Evolutionary conservation across 37 sponge, comb jelly and placozoan genomes (phyloP).

Genomic region (Theonella swinhoei): DNA sequence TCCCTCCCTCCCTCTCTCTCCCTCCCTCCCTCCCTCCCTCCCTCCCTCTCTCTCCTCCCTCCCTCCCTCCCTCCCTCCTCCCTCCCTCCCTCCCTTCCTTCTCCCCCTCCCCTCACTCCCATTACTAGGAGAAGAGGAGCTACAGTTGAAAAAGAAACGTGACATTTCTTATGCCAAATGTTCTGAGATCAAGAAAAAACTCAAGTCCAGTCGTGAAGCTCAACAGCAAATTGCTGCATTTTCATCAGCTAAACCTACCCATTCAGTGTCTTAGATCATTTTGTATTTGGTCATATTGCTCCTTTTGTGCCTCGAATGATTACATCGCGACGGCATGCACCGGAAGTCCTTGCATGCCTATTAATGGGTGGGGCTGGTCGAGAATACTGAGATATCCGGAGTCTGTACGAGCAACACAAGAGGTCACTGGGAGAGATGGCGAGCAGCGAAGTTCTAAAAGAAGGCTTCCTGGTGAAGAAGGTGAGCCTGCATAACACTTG

Average conservation of each 20-base stretch:
- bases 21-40: background rate
- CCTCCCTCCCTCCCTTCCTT: too few relatives aligned
- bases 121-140: slow-evolving; percentile 40
- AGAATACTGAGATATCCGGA: background rate
- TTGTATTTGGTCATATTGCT: background rate
- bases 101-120: too few relatives aligned
- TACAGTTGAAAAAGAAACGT: slow-evolving; percentile 33
- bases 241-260: background rate
- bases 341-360: background rate
- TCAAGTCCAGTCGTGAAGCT: slow-evolving; percentile 36
- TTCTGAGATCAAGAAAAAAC: slow-evolving; percentile 30
- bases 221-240: slow-evolving; percentile 38
- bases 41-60: background rate
- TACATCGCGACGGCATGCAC: background rate
- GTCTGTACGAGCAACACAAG: too few relatives aligned
- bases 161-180: slow-evolving; percentile 20
- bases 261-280: background rate
- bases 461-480: slow-evolving; percentile 68
- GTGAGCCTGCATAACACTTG: slow-evolving; percentile 17
- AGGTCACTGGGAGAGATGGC: background rate
- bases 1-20: background rate
- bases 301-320: background rate
- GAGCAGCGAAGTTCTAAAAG: slow-evolving; percentile 5
- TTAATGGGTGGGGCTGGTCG: background rate
- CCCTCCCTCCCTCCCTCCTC: too few relatives aligned